phyloP scores from a whole-genome alignment of 1,140 invertebrate species.

The Cyclargus thomasi region DNA sequence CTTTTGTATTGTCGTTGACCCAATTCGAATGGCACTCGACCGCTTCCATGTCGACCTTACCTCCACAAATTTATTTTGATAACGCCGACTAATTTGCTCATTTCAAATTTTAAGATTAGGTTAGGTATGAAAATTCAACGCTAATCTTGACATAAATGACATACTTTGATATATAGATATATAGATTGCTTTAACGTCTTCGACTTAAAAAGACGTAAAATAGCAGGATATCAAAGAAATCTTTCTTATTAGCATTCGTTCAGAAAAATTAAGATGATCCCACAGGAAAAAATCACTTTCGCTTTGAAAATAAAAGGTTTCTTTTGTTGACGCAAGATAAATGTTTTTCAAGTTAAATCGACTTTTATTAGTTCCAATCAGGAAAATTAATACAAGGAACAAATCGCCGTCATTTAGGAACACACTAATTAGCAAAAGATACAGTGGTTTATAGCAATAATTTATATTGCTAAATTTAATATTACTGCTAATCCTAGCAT shows the following conservation, averaged over 20 bases:
- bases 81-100: conserved; percentile 19
- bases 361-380: background rate
- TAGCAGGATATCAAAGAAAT: background rate
- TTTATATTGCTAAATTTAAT: too few relatives aligned
- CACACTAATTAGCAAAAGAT: too few relatives aligned
- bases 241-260: background rate
- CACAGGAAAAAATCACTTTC: background rate
- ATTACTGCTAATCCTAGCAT: too few relatives aligned
- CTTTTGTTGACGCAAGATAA: background rate
- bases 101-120: conserved; percentile 4
- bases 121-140: background rate
- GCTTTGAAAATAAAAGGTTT: background rate
- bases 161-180: too few relatives aligned
- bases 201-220: too few relatives aligned
- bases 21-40: conserved; percentile 60
- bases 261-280: background rate
- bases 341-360: background rate
- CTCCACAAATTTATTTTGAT: conserved; percentile 43
- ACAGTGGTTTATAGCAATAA: too few relatives aligned
- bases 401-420: background rate
- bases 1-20: conserved; percentile 68
- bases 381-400: background rate
- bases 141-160: background rate
- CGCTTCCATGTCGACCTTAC: conserved; percentile 51
- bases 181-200: background rate